Percentiles rank a stretch among this genome's conserved stretches.
Conservation (phyloP, 2,113 vertebrate species). For the Epinephelus fuscoguttatus region DNA sequence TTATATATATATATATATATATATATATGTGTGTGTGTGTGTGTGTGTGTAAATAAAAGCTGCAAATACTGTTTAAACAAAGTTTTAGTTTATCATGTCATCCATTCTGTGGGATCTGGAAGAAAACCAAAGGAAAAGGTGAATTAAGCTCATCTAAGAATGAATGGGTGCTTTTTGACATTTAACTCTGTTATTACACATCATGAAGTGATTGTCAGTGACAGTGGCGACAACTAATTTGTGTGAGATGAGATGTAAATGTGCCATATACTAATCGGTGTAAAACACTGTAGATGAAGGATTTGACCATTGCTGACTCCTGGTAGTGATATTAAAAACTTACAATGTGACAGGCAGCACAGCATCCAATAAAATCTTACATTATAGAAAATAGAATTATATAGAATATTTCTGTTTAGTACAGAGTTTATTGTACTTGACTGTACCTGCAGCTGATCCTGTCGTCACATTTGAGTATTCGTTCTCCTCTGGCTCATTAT, state of each 20-base stretch:
- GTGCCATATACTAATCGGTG: background rate
- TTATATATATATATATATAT: no score
- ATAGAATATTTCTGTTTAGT: no score
- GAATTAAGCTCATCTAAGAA: background rate
- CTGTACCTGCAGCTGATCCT: conserved; percentile 5
- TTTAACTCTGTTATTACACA: background rate
- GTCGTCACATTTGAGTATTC: background rate
- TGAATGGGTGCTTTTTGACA: background rate
- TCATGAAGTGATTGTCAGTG: no score
- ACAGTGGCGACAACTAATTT: background rate
- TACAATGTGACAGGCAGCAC: no score
- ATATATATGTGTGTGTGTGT: no score
- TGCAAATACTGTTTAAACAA: background rate
- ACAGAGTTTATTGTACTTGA: background rate
- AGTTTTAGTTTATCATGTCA: background rate
- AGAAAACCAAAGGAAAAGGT: background rate
- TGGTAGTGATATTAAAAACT: no score
- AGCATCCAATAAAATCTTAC: no score
- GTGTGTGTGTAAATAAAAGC: no score
- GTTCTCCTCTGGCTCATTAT: background rate
- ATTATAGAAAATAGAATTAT: no score
- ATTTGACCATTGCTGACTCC: no score
- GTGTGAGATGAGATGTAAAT: background rate
- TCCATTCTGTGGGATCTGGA: background rate
- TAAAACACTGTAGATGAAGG: no score